Base-by-base conservation (phyloP, 2,888 invertebrate genomes). In the Neuroscelio doddi region DNA sequence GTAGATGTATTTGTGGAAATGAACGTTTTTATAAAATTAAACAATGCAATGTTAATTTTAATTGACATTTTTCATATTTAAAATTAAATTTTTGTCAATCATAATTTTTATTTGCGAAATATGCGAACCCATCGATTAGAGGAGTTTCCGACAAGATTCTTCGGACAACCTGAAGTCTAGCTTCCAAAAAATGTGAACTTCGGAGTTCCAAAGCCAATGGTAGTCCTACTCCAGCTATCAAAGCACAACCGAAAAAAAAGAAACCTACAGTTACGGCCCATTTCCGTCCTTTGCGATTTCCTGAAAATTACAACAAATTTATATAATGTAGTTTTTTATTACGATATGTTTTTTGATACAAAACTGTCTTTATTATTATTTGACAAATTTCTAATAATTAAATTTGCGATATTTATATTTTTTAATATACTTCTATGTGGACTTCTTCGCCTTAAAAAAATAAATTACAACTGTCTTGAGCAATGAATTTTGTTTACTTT, bases 181-280 rank as follows among this genome's bases (percentile, higher is more conserved):
- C 89, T 75, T 88, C 88, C 41, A 88, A 73, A 42, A 88, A 77
- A 21, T 88, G 88, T 0, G 88, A 89, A 34, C 88, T 87, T 12
- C 88, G 82, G 36, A 88, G 74, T 69, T 88, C 88, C 14, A 89
- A 75, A 1, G 87, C 88, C 53, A 88, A 72, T 1, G 88, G 88
- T 47, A 88, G 71, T 49, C 85, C 85, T 15, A 86, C 81, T 5
- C 85, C 85, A 12, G 83, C 81, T 14, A 85, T 75, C 65, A 85
- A 75, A 39, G 83, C 84, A 68, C 83, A 83, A 12, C 78, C 82
- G 3, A 84, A 71, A 27, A 84, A 78, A 49, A 84, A 78, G 38
- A 81, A 76, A 10, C 82, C 83, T 17, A 75, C 65, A 69, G 78
- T 81, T 16, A 83, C 78, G 24, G 77, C 72, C 81, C 84, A 84